These are phyloP conservation scores for Leuciscus idus DNA, from an alignment of 2,113 vertebrate genomes.

Conservation along the genomic window DNA sequence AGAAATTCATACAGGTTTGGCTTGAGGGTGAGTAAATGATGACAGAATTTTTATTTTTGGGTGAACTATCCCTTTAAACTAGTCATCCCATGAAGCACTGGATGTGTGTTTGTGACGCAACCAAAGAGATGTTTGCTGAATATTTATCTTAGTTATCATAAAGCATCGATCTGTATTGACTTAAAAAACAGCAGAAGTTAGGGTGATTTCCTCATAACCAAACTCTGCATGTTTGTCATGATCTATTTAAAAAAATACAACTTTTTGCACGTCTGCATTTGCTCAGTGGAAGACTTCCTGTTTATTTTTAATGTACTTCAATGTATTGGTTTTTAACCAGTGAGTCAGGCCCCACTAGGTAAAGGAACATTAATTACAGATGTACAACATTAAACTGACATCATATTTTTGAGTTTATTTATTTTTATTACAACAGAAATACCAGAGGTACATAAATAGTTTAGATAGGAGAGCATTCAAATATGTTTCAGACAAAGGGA, in stretches of 20 bases:
- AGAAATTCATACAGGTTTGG: too few relatives aligned
- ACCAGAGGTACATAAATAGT: background rate
- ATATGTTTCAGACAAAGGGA: background rate
- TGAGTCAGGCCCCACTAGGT: background rate
- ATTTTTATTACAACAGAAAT: background rate
- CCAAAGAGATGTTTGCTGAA: conserved; percentile 6
- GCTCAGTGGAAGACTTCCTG: background rate
- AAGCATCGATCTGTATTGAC: background rate
- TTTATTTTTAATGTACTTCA: background rate
- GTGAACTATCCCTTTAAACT: background rate
- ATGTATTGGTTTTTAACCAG: background rate
- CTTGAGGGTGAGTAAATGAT: too few relatives aligned
- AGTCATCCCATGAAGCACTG: background rate
- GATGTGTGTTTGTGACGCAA: conserved; percentile 12
- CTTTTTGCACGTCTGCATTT: background rate
- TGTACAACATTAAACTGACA: background rate
- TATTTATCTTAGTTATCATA: background rate
- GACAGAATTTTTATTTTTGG: too few relatives aligned
- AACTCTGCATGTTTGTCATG: background rate
- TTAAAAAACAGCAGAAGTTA: background rate
- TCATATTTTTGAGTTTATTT: background rate
- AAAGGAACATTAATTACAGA: background rate
- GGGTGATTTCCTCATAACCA: background rate
- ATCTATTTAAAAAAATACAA: background rate
- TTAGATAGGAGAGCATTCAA: background rate